Conservation (phyloP, 2,797 vertebrate species). For the Hipposideros larvatus region DNA sequence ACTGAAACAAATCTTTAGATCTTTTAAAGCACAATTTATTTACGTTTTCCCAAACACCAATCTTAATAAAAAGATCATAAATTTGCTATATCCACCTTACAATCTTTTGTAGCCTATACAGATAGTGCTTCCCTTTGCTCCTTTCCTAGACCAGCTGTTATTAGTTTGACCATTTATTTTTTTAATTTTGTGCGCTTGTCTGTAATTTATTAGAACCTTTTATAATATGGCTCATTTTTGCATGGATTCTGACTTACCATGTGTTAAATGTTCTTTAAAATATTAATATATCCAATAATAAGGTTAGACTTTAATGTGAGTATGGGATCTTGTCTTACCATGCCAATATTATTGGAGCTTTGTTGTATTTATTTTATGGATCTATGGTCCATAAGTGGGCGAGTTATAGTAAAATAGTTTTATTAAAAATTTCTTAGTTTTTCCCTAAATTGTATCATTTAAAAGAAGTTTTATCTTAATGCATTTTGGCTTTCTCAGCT, state of each 20-base stretch:
- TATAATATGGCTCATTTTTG: neutral
- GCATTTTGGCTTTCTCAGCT: neutral
- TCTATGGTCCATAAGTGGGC: neutral
- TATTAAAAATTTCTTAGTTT: neutral
- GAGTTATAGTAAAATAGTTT: neutral
- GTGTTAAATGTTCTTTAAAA: slow-evolving; percentile 38
- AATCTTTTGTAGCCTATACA: neutral
- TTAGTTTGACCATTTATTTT: neutral
- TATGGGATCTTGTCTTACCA: neutral
- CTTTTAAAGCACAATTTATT: slow-evolving; percentile 8
- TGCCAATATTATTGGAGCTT: neutral
- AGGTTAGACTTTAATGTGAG: neutral
- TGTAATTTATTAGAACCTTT: neutral
- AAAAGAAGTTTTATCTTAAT: neutral
- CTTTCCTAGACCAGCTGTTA: neutral
- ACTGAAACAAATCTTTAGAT: neutral
- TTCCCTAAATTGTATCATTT: neutral
- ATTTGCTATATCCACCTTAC: neutral
- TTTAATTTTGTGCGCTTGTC: neutral
- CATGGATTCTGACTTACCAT: neutral
- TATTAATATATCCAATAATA: neutral
- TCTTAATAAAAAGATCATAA: neutral
- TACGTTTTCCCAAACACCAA: neutral
- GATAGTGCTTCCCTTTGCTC: neutral
- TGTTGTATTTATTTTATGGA: slow-evolving; percentile 36